Conservation (phyloP, 2,888 invertebrate genomes). For the Chesias legatella region DNA sequence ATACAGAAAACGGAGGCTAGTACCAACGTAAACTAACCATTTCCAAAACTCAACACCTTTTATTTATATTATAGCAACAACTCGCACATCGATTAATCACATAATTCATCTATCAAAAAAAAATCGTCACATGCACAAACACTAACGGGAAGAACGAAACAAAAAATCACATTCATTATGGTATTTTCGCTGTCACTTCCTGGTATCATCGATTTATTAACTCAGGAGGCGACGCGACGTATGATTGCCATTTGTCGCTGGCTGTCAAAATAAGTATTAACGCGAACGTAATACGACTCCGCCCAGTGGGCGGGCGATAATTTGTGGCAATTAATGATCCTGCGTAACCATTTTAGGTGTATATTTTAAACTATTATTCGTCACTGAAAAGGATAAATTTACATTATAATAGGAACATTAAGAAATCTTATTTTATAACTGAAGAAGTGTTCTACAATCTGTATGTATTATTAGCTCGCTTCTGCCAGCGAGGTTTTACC, state of each 20-base stretch:
- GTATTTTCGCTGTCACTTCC: conserved; percentile 44
- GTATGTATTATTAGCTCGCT: no score
- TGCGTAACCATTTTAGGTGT: neutral
- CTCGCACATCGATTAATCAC: conserved; percentile 35
- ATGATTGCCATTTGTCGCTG: conserved; percentile 67
- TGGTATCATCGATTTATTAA: conserved; percentile 57
- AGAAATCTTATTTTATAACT: no score
- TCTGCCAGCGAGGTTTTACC: no score
- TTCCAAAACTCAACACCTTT: no score
- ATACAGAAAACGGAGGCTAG: no score
- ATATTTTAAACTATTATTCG: no score
- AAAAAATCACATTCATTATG: conserved; percentile 48
- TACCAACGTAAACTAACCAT: no score
- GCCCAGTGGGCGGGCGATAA: conserved; percentile 56
- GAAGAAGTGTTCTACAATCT: no score
- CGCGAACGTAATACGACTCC: conserved; percentile 62
- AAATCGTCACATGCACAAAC: conserved; percentile 49
- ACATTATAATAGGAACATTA: no score
- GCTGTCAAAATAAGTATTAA: conserved; percentile 75
- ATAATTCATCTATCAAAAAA: conserved; percentile 31
- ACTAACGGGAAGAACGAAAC: conserved; percentile 36
- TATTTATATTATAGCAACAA: no score
- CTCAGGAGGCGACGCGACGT: conserved; percentile 36
- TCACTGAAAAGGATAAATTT: no score
- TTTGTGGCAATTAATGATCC: conserved; percentile 10